A percentile compares a stretch with the other conserved stretches of the same genome.
Evolutionary conservation across 2,113 vertebrate species (phyloP).

Genomic region (Emydocephalus ijimae): DNA sequence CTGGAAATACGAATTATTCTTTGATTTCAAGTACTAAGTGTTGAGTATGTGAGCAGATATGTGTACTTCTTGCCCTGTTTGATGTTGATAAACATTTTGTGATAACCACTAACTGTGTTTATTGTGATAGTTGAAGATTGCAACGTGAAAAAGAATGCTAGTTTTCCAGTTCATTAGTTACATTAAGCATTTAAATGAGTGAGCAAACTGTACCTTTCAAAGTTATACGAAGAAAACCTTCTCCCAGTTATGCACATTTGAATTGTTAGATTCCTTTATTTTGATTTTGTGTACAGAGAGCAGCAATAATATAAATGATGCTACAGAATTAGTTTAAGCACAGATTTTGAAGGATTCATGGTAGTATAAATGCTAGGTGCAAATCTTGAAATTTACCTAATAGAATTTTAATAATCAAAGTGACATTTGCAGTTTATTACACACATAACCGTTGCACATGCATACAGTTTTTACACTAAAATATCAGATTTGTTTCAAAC

Average conservation of each 20-base stretch:
- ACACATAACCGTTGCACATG: neutral
- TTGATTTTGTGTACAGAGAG: neutral
- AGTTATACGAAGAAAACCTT: neutral
- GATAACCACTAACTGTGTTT: neutral
- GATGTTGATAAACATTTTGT: neutral
- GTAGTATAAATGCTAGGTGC: neutral
- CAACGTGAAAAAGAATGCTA: neutral
- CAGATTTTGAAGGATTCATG: neutral
- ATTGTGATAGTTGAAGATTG: neutral
- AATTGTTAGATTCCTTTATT: neutral
- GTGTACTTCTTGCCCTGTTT: neutral
- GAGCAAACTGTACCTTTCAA: neutral
- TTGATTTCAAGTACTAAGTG: neutral
- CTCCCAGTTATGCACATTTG: neutral
- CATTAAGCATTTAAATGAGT: neutral
- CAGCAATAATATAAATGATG: neutral
- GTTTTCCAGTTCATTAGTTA: neutral
- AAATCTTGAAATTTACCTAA: neutral
- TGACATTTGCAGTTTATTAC: neutral
- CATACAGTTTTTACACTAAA: neutral
- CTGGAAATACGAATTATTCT: neutral
- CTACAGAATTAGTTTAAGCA: neutral
- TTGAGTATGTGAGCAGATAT: neutral
- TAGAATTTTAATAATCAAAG: neutral
- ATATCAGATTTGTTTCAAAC: neutral